Conservation (phyloP, 2,113 vertebrate species). For the Tyrannus savana region DNA sequence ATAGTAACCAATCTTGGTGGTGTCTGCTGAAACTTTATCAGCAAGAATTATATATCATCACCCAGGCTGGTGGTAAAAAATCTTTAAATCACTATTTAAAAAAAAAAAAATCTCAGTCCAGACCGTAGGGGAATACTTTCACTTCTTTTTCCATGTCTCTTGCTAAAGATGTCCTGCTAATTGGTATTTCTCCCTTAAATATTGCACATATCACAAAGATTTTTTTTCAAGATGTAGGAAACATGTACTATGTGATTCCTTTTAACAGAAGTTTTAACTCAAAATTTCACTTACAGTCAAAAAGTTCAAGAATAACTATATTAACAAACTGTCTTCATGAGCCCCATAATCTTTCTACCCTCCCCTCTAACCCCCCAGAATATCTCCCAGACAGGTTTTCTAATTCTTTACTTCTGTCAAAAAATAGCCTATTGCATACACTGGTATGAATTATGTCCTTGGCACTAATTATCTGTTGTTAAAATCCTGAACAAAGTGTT, state of each 20-base stretch:
- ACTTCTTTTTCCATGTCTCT: background rate
- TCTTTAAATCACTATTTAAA: background rate
- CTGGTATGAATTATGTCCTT: background rate
- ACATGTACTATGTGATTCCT: background rate
- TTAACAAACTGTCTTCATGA: background rate
- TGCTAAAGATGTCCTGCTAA: background rate
- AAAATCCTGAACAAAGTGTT: background rate
- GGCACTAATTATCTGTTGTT: background rate
- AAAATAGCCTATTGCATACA: background rate
- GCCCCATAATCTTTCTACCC: background rate
- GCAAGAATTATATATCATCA: conserved; percentile 14
- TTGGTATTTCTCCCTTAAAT: background rate
- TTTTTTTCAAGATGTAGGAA: background rate
- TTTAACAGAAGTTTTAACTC: background rate
- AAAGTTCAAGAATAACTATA: background rate
- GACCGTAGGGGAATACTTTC: background rate
- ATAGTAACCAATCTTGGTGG: conserved; percentile 23
- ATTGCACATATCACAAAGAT: background rate
- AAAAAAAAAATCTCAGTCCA: background rate
- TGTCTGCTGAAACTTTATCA: conserved; percentile 54
- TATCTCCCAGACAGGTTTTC: background rate
- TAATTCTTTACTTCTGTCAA: background rate
- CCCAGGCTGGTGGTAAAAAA: background rate
- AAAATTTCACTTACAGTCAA: background rate
- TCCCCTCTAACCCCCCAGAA: background rate